Evolutionary conservation across 2,797 vertebrate genomes (phyloP), one percentile per base, ranked within the genome.

Genomic region (Acanthurus leucopareius): DNA sequence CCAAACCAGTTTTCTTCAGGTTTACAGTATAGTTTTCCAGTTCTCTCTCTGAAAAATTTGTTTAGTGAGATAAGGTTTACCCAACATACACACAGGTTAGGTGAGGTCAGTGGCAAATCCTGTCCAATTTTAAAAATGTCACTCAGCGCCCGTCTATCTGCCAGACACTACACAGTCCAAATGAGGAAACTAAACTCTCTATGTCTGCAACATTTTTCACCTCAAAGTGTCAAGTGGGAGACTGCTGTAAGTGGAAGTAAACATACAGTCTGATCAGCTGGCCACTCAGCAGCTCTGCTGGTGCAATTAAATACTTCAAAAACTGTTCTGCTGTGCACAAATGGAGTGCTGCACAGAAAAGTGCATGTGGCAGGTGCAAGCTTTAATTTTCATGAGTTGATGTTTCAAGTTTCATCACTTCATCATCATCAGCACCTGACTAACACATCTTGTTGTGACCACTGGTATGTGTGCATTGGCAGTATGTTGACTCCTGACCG

Each of bases 161-260:
- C n/a, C 52, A 82, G 74, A 79, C 75, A 70, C 53, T 71, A 71
- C 60, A 28, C 67, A 22, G 42, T 80, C 79, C 62, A 82, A 89
- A 85, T n/a, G 71, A 82, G 65, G 70, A 82, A 86, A 69, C 66
- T 53, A 51, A 74, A 79, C 32, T 79, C 61, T 10, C 64, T n/a
- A 49, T 76, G 80, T 75, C 74, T 63, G 67, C 47, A 65, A 57
- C 3, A 17, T 48, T 82, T 84, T 88, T 75, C 52, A 73, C 69
- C 77, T n/a, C 42, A 38, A 89, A 9, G 75, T 87, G 85, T 86
- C 80, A 87, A 61, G 87, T 79, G 85, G 52, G 25, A 54, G 68
- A 32, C 17, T 25, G 78, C 73, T 59, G 3, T 40, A 51, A 68
- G 53, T 19, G n/a, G 62, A 73, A 44, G 56, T 70, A 57, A 87